Evolutionary conservation across 1,140 invertebrate genomes (phyloP), one percentile per base, ranked within the genome.

Genomic region (Cepaea nemoralis): DNA sequence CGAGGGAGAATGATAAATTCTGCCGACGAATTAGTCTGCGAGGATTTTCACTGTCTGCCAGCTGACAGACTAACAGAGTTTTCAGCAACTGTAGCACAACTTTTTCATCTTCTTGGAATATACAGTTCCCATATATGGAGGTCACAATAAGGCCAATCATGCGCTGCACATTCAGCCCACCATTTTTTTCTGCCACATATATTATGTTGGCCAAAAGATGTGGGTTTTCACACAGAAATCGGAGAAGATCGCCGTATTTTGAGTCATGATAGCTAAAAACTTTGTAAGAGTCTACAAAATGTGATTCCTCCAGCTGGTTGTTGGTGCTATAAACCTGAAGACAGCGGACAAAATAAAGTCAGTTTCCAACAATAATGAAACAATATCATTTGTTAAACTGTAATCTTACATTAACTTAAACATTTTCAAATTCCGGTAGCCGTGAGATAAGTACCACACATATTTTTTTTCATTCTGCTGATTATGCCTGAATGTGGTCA

Each of bases 231-330:
- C 96, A 93, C 33, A 98, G 89, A 84, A 94, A 93, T 80, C 89
- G 90, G 27, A 98, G 91, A 63, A 98, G 94, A 86, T 97, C 95
- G 39, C 95, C 95, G 86, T 96, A 95, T 63, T 94, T 91, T 31
- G 94, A 94, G 87, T 96, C 94, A 93, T 97, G 93, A 87, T 91
- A 89, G 42, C 87, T 88, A 24, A 92, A 85, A 70, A 94, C 94
- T 92, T 97, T 96, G 89, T 97, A 96, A 39, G 95, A 96, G 91
- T 98, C 96, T 50, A 97, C 92, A 91, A 99, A 98, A 73, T 94
- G 93, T 2, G 95, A 94, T 86, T 94, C 94, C 85, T 97, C 95
- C 35, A 98, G 92, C 63, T 93, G 91, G 89, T 95, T 96, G 12
- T 96, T 95, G 85, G 94, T 93, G 80, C 94, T 45, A 39, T 80